Conservation (phyloP, 2,113 vertebrate species). For the Haliaeetus leucogaster region DNA sequence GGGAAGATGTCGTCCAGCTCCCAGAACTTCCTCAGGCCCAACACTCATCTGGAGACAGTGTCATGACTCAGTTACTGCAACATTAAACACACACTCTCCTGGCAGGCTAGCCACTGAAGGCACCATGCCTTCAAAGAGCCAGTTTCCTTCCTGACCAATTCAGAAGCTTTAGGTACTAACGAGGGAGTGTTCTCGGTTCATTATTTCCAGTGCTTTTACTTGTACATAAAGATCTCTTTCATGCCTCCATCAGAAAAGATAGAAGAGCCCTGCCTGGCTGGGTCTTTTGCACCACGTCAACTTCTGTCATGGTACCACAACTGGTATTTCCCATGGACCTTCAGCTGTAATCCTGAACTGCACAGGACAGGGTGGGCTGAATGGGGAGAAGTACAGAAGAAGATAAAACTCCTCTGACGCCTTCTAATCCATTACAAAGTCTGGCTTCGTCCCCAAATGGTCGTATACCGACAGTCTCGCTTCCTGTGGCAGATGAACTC, state of each 20-base stretch:
- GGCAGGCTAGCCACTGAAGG: neutral
- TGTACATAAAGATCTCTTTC: neutral
- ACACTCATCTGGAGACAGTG: neutral
- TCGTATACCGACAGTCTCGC: neutral
- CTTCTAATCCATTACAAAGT: neutral
- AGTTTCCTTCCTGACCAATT: neutral
- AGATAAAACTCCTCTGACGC: neutral
- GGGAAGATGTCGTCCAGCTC: neutral
- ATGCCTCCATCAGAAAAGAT: neutral
- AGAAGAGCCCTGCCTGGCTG: neutral
- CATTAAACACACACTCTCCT: neutral
- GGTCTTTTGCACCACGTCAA: neutral
- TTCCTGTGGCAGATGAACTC: neutral
- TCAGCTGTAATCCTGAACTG: neutral
- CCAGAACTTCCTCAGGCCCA: neutral
- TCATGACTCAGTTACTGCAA: neutral
- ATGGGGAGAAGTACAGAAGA: neutral
- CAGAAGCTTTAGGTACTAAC: neutral
- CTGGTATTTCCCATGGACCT: neutral
- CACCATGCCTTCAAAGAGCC: neutral
- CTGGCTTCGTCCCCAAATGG: neutral
- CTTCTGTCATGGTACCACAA: neutral
- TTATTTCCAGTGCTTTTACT: neutral
- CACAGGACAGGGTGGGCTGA: neutral
- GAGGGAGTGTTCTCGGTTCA: accelerated